Percentiles rank a stretch among this genome's conserved stretches.
phyloP scores from a whole-genome alignment of 1,140 invertebrate species.

The Latrodectus geometricus region DNA sequence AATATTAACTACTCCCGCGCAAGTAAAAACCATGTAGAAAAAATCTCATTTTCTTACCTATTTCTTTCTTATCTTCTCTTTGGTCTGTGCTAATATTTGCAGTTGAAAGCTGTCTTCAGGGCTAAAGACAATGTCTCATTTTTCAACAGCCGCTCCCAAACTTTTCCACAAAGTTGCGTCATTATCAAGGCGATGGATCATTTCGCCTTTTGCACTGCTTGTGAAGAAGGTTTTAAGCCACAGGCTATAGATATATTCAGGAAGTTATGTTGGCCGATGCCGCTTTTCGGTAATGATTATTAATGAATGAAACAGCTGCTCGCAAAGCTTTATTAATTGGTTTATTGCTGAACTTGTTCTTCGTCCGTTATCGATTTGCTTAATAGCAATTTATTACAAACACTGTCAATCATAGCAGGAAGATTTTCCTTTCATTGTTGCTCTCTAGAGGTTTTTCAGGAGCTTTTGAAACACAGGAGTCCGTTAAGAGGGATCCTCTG shows the following conservation, averaged over 20 bases:
- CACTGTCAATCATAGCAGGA: slow-evolving; percentile 53
- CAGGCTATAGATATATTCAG: slow-evolving; percentile 32
- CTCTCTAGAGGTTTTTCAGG: neutral
- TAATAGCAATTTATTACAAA: slow-evolving; percentile 60
- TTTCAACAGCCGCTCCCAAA: slow-evolving; percentile 60
- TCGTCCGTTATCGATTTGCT: slow-evolving; percentile 54
- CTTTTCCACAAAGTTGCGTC: slow-evolving; percentile 53
- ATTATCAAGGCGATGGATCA: slow-evolving; percentile 59
- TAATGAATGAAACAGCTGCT: slow-evolving; percentile 58
- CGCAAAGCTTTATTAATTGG: slow-evolving; percentile 60
- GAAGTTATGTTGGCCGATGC: slow-evolving; percentile 50
- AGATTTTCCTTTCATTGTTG: slow-evolving; percentile 34
- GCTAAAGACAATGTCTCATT: slow-evolving; percentile 52
- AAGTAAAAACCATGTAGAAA: slow-evolving; percentile 24
- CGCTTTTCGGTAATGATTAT: slow-evolving; percentile 59
- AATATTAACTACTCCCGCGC: slow-evolving; percentile 33
- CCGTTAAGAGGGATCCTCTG: neutral
- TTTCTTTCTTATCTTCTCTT: slow-evolving; percentile 5
- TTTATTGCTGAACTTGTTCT: slow-evolving; percentile 59
- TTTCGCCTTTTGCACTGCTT: slow-evolving; percentile 31
- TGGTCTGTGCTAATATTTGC: slow-evolving; percentile 48
- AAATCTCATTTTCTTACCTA: slow-evolving; percentile 13
- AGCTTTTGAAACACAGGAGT: neutral
- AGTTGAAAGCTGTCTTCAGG: slow-evolving; percentile 41
- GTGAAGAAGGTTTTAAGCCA: slow-evolving; percentile 53